Evolutionary conservation across 2,888 invertebrate genomes (phyloP), one percentile per base, ranked within the genome.

Genomic region (Micoletzkya japonica): DNA sequence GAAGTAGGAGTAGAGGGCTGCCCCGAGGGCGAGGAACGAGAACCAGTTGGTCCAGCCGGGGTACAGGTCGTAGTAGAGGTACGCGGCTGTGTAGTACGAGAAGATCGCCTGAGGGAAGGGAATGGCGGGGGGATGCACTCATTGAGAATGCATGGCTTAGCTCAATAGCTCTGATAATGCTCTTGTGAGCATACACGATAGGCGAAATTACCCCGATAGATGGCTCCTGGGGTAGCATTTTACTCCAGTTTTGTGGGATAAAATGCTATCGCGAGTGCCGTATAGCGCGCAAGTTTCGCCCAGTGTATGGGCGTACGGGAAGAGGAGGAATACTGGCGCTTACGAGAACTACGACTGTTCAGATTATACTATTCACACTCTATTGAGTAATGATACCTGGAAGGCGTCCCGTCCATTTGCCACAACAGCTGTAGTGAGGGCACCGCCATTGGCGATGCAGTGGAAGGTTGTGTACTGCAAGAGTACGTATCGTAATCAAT

Each of bases 1-100:
- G n/a, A n/a, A n/a, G n/a, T n/a, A n/a, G n/a, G n/a, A n/a, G n/a
- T n/a, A n/a, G n/a, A n/a, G n/a, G n/a, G n/a, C n/a, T n/a, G n/a
- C n/a, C n/a, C n/a, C n/a, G n/a, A n/a, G n/a, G n/a, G n/a, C 64
- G 20, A 66, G 24, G 64, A 66, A 66, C 1, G 64, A 34, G 30
- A 77, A 50, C 52, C 77, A 78, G 68, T 82, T 81, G 67, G 75
- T 60, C 34, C 78, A 34, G 54, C 75, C 75, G 4, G 81, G 79
- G 14, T 73, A 74, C 20, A 81, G 74, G 63, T 84, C 84, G 72
- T 82, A 83, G 74, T 85, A 84, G 32, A 82, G 75, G 52, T 81
- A 80, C 36, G 83, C 70, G 17, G 81, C 78, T 10, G 79, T 71
- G 50, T 73, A 75, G 60, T 81, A 85, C 14, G 82, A 82, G 58